Conservation (phyloP, 2,797 vertebrate species). For the Sorex maritimensis region DNA sequence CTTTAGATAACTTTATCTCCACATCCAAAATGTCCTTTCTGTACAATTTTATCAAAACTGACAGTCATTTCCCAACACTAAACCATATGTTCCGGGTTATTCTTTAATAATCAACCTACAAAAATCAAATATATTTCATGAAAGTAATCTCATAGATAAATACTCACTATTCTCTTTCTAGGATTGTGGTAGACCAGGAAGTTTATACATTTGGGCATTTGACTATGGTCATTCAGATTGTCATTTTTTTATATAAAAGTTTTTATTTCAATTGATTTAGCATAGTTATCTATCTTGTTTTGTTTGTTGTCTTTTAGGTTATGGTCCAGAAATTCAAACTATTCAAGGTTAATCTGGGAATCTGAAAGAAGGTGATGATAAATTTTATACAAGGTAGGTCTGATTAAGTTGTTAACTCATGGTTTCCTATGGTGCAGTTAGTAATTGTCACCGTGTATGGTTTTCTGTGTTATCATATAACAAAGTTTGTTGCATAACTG, state of each 20-base stretch:
- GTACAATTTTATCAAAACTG: not conserved
- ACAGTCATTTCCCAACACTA: not conserved
- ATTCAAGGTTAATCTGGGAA: not conserved
- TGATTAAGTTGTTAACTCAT: not conserved
- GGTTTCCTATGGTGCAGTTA: not conserved
- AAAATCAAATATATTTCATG: not conserved
- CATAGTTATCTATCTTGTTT: not conserved
- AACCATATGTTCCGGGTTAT: not conserved
- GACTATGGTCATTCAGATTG: not conserved
- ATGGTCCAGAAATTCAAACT: conserved; percentile 15
- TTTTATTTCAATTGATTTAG: not conserved
- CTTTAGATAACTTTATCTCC: not conserved
- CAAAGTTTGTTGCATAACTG: not conserved
- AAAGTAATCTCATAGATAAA: not conserved
- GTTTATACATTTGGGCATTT: not conserved
- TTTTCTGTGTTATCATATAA: not conserved
- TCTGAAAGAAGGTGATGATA: not conserved
- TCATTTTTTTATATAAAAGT: not conserved
- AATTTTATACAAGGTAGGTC: not conserved
- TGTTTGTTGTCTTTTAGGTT: not conserved
- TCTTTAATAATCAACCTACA: not conserved
- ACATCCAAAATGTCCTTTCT: not conserved
- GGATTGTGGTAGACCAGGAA: not conserved
- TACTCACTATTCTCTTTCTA: not conserved
- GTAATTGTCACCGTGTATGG: not conserved